phyloP scores from a whole-genome alignment of 1,140 invertebrate genomes.

The Aphelenchoides besseyi region DNA sequence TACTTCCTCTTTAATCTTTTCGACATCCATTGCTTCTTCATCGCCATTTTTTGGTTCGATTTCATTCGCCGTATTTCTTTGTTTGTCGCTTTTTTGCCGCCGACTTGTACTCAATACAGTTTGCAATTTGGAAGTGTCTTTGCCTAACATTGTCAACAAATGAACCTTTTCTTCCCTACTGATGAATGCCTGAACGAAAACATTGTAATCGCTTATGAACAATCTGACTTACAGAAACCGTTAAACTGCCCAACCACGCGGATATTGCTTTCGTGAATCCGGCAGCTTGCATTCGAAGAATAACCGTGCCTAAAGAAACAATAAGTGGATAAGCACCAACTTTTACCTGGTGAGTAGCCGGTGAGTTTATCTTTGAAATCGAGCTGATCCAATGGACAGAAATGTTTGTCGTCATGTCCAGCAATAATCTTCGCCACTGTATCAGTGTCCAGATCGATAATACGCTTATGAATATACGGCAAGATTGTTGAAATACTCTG shows the following conservation, averaged over 20 bases:
- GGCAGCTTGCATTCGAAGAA: slow-evolving; percentile 24
- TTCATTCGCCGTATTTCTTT: slow-evolving; percentile 8
- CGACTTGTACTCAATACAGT: slow-evolving; percentile 14
- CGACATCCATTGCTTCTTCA: neutral
- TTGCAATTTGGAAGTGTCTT: slow-evolving; percentile 31
- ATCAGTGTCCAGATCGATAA: slow-evolving; percentile 24
- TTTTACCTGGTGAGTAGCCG: slow-evolving; percentile 2
- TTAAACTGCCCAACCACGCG: slow-evolving; percentile 40
- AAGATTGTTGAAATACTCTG: slow-evolving; percentile 32
- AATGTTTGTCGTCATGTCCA: slow-evolving; percentile 39
- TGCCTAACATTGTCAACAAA: slow-evolving; percentile 40
- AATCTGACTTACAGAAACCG: slow-evolving; percentile 20
- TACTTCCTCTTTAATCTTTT: neutral
- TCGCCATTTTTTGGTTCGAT: neutral
- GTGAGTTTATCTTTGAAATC: slow-evolving; percentile 26
- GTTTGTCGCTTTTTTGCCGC: slow-evolving; percentile 8
- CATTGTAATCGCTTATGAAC: neutral
- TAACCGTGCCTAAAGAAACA: slow-evolving; percentile 27
- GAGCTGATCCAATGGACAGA: slow-evolving; percentile 29
- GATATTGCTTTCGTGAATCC: slow-evolving; percentile 39
- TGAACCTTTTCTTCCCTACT: slow-evolving; percentile 48
- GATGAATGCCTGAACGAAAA: slow-evolving; percentile 35
- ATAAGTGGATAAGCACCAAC: neutral
- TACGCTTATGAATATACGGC: slow-evolving; percentile 42
- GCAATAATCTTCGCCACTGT: slow-evolving; percentile 32